Base-by-base conservation (phyloP, 1,140 invertebrate genomes). In the Lepidurus packardi region DNA sequence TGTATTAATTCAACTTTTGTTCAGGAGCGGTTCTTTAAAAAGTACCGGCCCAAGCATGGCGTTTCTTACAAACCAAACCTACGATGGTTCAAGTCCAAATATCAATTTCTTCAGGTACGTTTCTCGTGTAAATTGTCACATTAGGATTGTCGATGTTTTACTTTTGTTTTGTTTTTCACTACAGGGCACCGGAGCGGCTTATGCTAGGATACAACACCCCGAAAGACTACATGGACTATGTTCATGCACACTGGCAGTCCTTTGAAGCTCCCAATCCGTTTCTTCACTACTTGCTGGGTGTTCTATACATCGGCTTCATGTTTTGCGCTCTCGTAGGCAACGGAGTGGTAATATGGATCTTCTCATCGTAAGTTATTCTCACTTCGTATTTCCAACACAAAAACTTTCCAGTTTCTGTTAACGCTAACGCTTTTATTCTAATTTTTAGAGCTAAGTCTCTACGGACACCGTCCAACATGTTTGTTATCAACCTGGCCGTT, bases 341-440 rank as follows among this genome's bases (percentile, higher is more conserved):
- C 84, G 92, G 94, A 43, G 86, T 96, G 24, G 95, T 97, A 80
- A 90, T 96, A 81, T 96, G 92, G 89, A 91, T 96, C 80, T 96
- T 97, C 84, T 89, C 90, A 78, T 89, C 92, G 89, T 93, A 86
- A 89, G 89, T 87, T 80, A 16, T 13, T 53, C n/a, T 21, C 43
- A n/a, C 65, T 73, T 5, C 65, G 2, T 4, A 73, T 24, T 24
- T 73, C 24, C 16, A n/a, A 11, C n/a, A 3, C 9, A 65, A 13
- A 65, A 21, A 1, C 5, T 65, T 65, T n/a, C 0, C 1, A 24
- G 73, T 21, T 78, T 73, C 43, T 42, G 11, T 21, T 34, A 73
- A 65, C 21, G 65, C 24, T 34, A 73, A 65, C 21, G 65, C 24
- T 81, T 83, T 77, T 80, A 73, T 80, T 41, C 2, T 81, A 81